Evolutionary conservation across 2,113 vertebrate genomes (phyloP), one percentile per base, ranked within the genome.

Genomic region (Boulengeromyrus knoepffleri): DNA sequence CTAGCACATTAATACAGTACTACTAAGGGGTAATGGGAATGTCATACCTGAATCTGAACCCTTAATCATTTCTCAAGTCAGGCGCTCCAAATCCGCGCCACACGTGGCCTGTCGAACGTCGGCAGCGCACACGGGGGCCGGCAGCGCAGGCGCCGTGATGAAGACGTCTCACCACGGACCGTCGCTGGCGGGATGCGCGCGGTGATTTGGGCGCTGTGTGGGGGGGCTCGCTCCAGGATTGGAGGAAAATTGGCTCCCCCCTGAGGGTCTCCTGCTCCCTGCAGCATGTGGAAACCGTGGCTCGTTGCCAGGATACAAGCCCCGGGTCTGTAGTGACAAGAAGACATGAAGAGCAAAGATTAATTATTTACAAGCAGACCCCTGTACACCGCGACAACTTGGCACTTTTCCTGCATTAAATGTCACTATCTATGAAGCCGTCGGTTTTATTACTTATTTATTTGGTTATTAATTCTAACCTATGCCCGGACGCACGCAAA

Each of bases 241-340:
- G 95, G 93, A 93, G 96, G 97, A 96, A 93, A 89, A 96, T 95
- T 97, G 96, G 97, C 97, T 97, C 97, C 97, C 97, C 95, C 96
- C 97, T 96, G 97, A 97, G 97, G 98, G 97, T 94, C 92, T 91
- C 93, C 21, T 85, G 92, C 92, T 95, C 96, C 95, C 96, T 91
- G 89, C 93, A 93, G 95, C 95, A 95, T 92, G 95, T 94, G 94
- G 93, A 93, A 95, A 93, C 92, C 91, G 91, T 95, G 96, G 96
- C 95, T 93, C 92, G 95, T 97, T 97, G 97, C 97, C 96, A 97
- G 96, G 97, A 96, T 97, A 96, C 95, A 95, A 96, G 94, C 92
- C 95, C 95, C 94, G 93, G 91, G 92, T 96, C 94, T 95, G 94
- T 95, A 95, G 94, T 94, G 94, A 95, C 94, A 95, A 96, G 95